These are phyloP conservation scores for Sympetrum striolatum DNA, from an alignment of 2,888 invertebrate species.

Conservation along the genomic window DNA sequence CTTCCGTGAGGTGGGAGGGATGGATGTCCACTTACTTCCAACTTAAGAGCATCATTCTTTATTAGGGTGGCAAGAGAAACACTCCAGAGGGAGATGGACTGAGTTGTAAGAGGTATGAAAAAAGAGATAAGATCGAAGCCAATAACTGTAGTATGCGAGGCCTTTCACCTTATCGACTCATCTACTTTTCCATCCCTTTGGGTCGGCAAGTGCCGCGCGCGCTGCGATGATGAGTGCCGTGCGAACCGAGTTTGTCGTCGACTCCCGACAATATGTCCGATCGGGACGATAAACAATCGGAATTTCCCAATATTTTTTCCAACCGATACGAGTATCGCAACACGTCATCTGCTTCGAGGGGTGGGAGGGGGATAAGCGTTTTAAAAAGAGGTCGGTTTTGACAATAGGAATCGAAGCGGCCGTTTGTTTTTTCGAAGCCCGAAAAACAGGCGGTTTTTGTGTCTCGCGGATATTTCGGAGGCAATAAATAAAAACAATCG, in stretches of 20 bases:
- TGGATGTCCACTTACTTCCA: not conserved
- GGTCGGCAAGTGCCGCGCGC: not conserved
- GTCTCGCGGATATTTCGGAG: not conserved
- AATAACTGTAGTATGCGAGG: not conserved
- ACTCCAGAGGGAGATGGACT: not conserved
- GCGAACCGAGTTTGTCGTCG: not conserved
- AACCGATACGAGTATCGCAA: not conserved
- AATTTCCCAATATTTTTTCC: not conserved
- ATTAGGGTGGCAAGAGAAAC: not conserved
- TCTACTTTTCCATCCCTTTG: not conserved
- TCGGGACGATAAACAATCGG: conserved; percentile 19
- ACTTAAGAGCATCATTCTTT: not conserved
- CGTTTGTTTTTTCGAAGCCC: not conserved
- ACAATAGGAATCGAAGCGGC: not conserved
- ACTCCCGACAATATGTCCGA: conserved; percentile 19
- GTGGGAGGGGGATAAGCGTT: not conserved
- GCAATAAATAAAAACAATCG: not conserved
- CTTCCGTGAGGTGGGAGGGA: not conserved
- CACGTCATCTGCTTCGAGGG: not conserved
- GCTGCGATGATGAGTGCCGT: not conserved
- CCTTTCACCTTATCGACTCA: not conserved
- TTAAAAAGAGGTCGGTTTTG: not conserved
- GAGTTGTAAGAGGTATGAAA: not conserved
- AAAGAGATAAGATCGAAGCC: not conserved
- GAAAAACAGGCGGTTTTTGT: not conserved